A percentile compares a stretch with the other conserved stretches of the same genome.
Conservation (phyloP, 2,113 vertebrate species). For the Gopherus flavomarginatus region DNA sequence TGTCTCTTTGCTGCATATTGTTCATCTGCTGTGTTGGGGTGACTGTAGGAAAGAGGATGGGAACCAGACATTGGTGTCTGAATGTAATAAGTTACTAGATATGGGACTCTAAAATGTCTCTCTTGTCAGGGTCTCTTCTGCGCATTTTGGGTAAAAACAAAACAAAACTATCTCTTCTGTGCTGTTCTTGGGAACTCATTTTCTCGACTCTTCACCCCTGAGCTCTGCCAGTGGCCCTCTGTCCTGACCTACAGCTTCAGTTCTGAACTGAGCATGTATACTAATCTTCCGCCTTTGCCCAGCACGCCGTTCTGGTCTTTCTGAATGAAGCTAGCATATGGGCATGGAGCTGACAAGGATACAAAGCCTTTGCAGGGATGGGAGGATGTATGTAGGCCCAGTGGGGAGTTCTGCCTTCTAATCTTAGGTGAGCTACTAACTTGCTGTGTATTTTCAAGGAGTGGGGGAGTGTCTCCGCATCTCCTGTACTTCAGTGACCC, state of each 20-base stretch:
- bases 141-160: background rate
- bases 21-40: background rate
- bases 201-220: background rate
- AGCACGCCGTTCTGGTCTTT: background rate
- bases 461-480: background rate
- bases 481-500: background rate
- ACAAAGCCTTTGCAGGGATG: slow-evolving; percentile 7
- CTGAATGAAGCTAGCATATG: background rate
- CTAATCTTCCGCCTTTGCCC: background rate
- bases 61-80: slow-evolving; percentile 16
- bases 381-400: background rate
- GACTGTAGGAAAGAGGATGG: slow-evolving; percentile 6
- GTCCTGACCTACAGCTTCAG: background rate
- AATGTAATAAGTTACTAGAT: background rate
- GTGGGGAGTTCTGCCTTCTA: background rate
- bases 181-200: background rate
- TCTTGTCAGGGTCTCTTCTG: slow-evolving; percentile 11
- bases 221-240: slow-evolving; percentile 39
- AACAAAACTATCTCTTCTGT: background rate
- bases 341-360: slow-evolving; percentile 28
- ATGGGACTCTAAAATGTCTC: background rate
- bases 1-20: background rate
- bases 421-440: slow-evolving; percentile 17
- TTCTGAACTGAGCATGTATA: background rate
- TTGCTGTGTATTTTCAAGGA: slow-evolving; percentile 5